A percentile compares a stretch with the other conserved stretches of the same genome.
phyloP scores from a whole-genome alignment of 2,888 invertebrate genomes.

The Amphipoea oculea region DNA sequence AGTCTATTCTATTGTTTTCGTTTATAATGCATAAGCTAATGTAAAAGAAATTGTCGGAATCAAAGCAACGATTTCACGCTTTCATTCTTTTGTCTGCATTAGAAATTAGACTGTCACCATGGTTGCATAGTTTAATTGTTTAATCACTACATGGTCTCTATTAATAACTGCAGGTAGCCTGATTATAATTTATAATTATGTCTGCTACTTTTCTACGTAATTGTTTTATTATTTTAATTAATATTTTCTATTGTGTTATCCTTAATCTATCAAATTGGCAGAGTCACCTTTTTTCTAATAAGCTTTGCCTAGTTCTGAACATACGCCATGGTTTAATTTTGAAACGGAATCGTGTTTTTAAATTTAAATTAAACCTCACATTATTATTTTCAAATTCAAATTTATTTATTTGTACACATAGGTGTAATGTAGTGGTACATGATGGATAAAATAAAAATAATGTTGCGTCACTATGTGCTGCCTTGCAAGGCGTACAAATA shows the following conservation, averaged over 20 bases:
- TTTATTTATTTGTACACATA: no score
- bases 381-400: not conserved
- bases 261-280: not conserved
- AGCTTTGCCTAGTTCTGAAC: no score
- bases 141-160: constrained; percentile 34
- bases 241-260: constrained; percentile 26
- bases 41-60: constrained; percentile 46
- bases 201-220: constrained; percentile 9
- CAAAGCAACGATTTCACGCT: constrained; percentile 60
- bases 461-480: no score
- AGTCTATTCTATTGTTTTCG: constrained; percentile 41
- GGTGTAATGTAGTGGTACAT: no score
- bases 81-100: constrained; percentile 60
- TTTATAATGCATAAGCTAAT: constrained; percentile 36
- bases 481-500: no score
- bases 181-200: constrained; percentile 40
- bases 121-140: constrained; percentile 57
- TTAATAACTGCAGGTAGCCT: constrained; percentile 20
- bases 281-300: not conserved
- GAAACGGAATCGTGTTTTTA: not conserved
- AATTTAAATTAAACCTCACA: not conserved
- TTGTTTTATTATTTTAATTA: constrained; percentile 28
- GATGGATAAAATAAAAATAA: no score
- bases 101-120: constrained; percentile 64
- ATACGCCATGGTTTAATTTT: no score